A percentile compares a stretch with the other conserved stretches of the same genome.
phyloP scores from a whole-genome alignment of 1,140 invertebrate species.

The Tetraneura akinire region DNA sequence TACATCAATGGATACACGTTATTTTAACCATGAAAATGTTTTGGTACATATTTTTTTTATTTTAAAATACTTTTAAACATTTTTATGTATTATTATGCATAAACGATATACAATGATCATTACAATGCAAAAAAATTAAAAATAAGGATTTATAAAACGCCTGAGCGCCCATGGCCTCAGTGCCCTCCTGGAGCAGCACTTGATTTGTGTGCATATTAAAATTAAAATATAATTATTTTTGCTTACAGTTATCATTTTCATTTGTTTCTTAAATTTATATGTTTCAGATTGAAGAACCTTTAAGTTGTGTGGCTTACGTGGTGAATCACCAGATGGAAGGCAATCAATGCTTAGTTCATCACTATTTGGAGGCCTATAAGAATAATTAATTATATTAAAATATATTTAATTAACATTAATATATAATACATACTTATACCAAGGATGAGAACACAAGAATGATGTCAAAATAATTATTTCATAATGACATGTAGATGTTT shows the following conservation, averaged over 20 bases:
- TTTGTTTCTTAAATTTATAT: slow-evolving; percentile 25
- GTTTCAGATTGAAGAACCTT: slow-evolving; percentile 35
- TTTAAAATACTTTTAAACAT: no score
- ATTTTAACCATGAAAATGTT: no score
- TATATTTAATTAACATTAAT: neutral
- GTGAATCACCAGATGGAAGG: slow-evolving; percentile 28
- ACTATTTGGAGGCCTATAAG: slow-evolving; percentile 31
- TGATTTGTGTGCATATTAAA: neutral
- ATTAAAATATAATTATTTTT: neutral
- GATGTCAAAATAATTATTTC: slow-evolving; percentile 85
- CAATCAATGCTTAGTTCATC: slow-evolving; percentile 49
- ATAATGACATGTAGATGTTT: slow-evolving; percentile 92
- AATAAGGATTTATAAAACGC: no score
- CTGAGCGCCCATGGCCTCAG: no score
- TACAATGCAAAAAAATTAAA: no score
- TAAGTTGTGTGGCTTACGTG: slow-evolving; percentile 36
- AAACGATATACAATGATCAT: no score
- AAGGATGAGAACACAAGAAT: slow-evolving; percentile 82
- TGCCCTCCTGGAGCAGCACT: no score
- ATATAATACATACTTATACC: slow-evolving; percentile 68
- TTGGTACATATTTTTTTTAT: no score
- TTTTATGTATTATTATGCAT: no score
- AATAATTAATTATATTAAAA: neutral
- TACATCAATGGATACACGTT: no score
- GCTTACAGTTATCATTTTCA: slow-evolving; percentile 31